Evolutionary conservation across 2,888 invertebrate species (phyloP).

Genomic region (Stenurella melanura): DNA sequence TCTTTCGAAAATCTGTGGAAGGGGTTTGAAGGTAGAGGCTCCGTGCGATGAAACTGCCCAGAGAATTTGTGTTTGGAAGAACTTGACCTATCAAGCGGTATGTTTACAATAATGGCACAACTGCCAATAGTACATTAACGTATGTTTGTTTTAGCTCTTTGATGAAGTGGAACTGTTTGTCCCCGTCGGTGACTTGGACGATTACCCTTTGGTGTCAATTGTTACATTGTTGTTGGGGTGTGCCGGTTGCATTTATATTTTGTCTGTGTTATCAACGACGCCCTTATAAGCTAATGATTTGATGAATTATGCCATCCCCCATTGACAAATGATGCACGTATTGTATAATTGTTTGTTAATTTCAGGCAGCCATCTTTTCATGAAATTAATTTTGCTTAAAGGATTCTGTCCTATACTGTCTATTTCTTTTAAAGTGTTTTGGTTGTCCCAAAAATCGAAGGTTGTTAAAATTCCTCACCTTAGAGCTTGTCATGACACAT

Average conservation of each 20-base stretch:
- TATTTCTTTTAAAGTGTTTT: no score
- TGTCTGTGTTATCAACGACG: slow-evolving; percentile 69
- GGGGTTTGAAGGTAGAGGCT: slow-evolving; percentile 65
- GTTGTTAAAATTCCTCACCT: no score
- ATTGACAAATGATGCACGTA: no score
- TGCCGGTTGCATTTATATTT: slow-evolving; percentile 73
- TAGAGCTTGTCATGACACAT: no score
- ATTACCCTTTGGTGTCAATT: slow-evolving; percentile 72
- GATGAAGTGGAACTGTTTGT: slow-evolving; percentile 70
- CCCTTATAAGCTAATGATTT: slow-evolving; percentile 7
- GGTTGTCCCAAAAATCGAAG: no score
- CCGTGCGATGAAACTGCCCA: slow-evolving; percentile 67
- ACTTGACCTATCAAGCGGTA: slow-evolving; percentile 72
- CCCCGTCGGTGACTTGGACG: slow-evolving; percentile 72
- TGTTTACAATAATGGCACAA: slow-evolving; percentile 51
- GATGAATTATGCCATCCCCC: no score
- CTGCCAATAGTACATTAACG: slow-evolving; percentile 34
- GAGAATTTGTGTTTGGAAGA: slow-evolving; percentile 70
- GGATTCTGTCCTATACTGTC: no score
- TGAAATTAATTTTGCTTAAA: no score
- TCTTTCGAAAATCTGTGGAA: slow-evolving; percentile 64
- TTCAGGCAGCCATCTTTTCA: no score
- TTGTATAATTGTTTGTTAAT: no score
- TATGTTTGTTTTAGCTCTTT: slow-evolving; percentile 66
- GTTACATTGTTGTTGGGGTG: slow-evolving; percentile 72